Evolutionary conservation across 2,113 vertebrate genomes (phyloP), one percentile per base, ranked within the genome.

Genomic region (Theristicus caerulescens): DNA sequence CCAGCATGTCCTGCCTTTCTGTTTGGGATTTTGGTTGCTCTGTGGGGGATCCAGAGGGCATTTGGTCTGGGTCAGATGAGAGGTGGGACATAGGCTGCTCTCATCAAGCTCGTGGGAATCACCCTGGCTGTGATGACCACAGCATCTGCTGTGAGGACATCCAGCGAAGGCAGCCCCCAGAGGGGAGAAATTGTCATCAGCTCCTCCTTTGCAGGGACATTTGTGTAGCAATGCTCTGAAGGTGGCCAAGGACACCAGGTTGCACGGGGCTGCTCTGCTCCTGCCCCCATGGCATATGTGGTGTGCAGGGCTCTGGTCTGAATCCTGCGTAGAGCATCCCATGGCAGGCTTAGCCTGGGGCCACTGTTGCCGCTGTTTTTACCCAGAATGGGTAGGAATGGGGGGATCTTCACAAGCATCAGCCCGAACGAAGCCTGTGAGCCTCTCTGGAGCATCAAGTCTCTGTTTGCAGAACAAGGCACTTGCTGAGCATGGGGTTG

Each of bases 121-220:
- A 15, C 36, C 24, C 24, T 83, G 71, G 5, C 24, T 83, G n/a
- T 16, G 40, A 59, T 17, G 38, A 49, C 12, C 16, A 3, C 38
- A 27, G 12, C 29, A 17, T 21, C 8, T 67, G 34, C 32, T 64
- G 12, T 58, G 47, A 34, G 47, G 19, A 29, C 32, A 42, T 24
- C 25, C 32, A 76, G 13, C 1, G 0, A 76, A 90, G 25, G 57
- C 16, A 65, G 29, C 0, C 0, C 0, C 17, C 26, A 31, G 9
- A 42, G 6, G 9, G 26, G n/a, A 6, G 5, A 65, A 57, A 51
- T 13, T 15, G 9, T 47, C 6, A 1, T 31, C 16, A 22, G 16
- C 26, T 67, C 16, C 14, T 88, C 27, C 61, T 44, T 54, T 58
- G 7, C 24, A 44, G 16, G 8, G 18, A 6, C 22, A 17, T 46